Base-by-base conservation (phyloP, 2,113 vertebrate genomes). In the Dromas ardeola region DNA sequence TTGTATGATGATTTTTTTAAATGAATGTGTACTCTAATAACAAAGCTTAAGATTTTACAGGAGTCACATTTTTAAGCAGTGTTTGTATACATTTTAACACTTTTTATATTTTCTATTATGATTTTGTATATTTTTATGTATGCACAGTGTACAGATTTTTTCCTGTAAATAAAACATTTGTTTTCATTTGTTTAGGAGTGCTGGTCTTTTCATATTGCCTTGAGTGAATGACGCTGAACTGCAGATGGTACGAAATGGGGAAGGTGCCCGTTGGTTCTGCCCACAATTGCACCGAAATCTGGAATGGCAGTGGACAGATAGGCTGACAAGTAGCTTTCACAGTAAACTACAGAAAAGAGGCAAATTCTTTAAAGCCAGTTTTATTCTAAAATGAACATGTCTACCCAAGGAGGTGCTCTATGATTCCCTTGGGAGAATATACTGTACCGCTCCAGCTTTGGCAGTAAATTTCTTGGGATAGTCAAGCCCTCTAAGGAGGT, bases 51-150 rank as follows among this genome's bases (percentile, higher is more conserved):
- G 76, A 98, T 98, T 98, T 98, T 98, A 96, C 97, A 97, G 94
- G 93, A 98, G 95, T 98, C 95, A 96, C 98, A 98, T 98, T 98
- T 98, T 98, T 98, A 97, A 97, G 98, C 96, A 96, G 98, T 98
- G 98, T 98, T 98, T 98, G 98, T 98, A 98, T 95, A 98, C 98
- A 98, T 98, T 98, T 98, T 98, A 98, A 98, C 98, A 98, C 97
- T 98, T 98, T 97, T 96, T 97, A 97, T 98, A 98, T 98, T 98
- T 98, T 98, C 97, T 98, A 98, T 98, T 98, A 98, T 98, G 97
- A 95, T 98, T 98, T 99, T 99, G 98, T 99, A 98, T 98, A 98
- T 99, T 98, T 98, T 98, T 98, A 98, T 98, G 98, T 98, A 98
- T 98, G 98, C 97, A 97, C 97, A 98, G 94, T 98, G 98, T 98